Base-by-base conservation (phyloP, 2,888 invertebrate species). In the Leucoma salicis region DNA sequence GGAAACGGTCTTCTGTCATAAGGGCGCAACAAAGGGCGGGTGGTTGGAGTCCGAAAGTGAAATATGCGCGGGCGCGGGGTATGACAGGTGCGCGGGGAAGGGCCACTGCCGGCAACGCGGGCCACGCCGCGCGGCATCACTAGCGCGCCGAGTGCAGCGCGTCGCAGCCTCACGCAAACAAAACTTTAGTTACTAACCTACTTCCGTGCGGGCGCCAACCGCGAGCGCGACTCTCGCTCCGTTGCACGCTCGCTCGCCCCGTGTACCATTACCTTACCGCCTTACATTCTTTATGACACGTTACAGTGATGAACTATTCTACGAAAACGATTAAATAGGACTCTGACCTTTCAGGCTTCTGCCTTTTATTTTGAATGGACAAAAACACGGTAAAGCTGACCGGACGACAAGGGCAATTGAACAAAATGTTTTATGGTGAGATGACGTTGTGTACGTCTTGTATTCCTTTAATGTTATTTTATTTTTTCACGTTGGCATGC, bases 151-250 rank as follows among this genome's bases (percentile, higher is more conserved):
- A 77, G 74, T 79, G 82, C 82, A 85, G 74, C 82, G 78, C 78
- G 81, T 76, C 83, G 83, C 88, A 89, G 87, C 89, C 87, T 88
- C 89, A 86, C 88, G 85, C 88, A 84, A 89, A 89, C 88, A 86
- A 89, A 88, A 88, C 84, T 89, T 89, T 89, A 89, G 89, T 89
- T 85, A 84, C 72, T 88, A 89, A 89, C 89, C 89, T 88, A 89
- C 89, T 88, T 89, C 89, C 88, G 89, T 80, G 85, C 88, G 87
- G 80, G 87, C 82, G 85, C 86, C 86, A 82, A 81, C 81, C 75
- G 83, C 79, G 74, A 73, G 73, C 76, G 76, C 79, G 74, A 64
- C 75, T 74, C 71, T 59, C 70, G 73, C 70, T 70, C 63, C 58
- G 62, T 51, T 57, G 65, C 65, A 57, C 70, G 75, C 70, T 68